These are phyloP conservation scores for Copsychus sechellarum DNA, from an alignment of 2,113 vertebrate genomes.

Conservation along the genomic window DNA sequence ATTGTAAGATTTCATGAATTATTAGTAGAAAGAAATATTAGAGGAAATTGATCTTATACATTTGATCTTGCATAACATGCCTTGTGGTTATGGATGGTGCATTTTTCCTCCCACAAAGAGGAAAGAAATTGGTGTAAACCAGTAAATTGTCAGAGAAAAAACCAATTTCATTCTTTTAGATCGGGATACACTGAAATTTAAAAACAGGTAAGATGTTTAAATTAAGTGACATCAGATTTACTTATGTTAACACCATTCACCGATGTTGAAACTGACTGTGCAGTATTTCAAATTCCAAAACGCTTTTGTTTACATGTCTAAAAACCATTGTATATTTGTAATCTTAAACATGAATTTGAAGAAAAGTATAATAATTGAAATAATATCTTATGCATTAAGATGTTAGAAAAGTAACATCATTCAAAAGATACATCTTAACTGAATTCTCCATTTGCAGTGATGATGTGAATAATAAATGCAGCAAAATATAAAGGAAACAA, in stretches of 20 bases:
- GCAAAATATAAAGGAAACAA: not conserved
- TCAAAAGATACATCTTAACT: not conserved
- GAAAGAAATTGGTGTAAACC: not conserved
- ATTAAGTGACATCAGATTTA: not conserved
- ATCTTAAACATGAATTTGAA: not conserved
- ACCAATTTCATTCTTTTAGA: not conserved
- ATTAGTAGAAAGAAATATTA: not conserved
- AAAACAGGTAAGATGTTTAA: not conserved
- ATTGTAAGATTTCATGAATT: not conserved
- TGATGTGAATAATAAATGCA: not conserved
- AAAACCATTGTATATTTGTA: not conserved
- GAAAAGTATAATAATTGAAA: not conserved
- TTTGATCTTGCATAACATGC: not conserved
- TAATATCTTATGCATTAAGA: accelerated
- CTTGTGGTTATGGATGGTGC: not conserved
- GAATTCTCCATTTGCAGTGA: not conserved
- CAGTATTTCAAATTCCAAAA: not conserved
- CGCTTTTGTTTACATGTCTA: not conserved
- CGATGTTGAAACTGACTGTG: not conserved
- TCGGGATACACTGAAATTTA: not conserved
- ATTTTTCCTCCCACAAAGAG: not conserved
- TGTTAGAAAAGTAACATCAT: not conserved
- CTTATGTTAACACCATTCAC: not conserved
- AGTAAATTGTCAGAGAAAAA: not conserved
- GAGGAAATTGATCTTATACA: not conserved